These are phyloP conservation scores for Amphiprion clarkii DNA, from an alignment of 2,797 vertebrate species.

Conservation along the genomic window DNA sequence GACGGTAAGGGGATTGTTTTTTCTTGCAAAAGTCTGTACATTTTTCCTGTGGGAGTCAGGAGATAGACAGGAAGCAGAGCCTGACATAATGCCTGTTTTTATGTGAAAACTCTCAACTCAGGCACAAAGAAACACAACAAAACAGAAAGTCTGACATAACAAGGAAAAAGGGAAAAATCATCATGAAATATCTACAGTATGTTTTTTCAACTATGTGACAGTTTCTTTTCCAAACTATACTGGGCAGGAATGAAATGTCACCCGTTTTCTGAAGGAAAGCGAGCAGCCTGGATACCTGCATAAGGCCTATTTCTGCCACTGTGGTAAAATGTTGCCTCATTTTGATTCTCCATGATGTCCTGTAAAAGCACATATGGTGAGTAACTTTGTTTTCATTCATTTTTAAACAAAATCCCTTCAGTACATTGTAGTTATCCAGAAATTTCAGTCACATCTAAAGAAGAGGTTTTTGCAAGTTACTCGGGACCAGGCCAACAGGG, in stretches of 20 bases:
- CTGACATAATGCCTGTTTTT: conserved; percentile 30
- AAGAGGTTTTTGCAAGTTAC: conserved; percentile 23
- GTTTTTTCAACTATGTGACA: conserved; percentile 1
- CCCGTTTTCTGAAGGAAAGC: background rate
- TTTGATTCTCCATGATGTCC: background rate
- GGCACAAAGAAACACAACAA: conserved; percentile 25
- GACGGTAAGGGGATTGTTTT: conserved; percentile 21
- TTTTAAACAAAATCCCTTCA: background rate
- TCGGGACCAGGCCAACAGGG: conserved; percentile 32
- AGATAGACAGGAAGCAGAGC: conserved; percentile 44
- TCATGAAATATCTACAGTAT: conserved; percentile 9
- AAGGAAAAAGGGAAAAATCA: background rate
- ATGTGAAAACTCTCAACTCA: conserved; percentile 36
- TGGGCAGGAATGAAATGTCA: conserved; percentile 12
- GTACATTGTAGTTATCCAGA: conserved; percentile 11
- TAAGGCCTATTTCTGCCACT: no score
- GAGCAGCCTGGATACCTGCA: background rate
- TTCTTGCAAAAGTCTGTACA: conserved; percentile 7
- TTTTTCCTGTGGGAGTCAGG: conserved; percentile 34
- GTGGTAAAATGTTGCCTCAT: background rate
- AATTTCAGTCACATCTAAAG: conserved; percentile 13
- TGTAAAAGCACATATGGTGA: background rate
- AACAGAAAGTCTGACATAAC: conserved; percentile 26
- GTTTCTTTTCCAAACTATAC: conserved; percentile 12
- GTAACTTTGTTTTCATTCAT: conserved; percentile 6